Evolutionary conservation across 2,113 vertebrate genomes (phyloP).

Genomic region (Xiphophorus maculatus): DNA sequence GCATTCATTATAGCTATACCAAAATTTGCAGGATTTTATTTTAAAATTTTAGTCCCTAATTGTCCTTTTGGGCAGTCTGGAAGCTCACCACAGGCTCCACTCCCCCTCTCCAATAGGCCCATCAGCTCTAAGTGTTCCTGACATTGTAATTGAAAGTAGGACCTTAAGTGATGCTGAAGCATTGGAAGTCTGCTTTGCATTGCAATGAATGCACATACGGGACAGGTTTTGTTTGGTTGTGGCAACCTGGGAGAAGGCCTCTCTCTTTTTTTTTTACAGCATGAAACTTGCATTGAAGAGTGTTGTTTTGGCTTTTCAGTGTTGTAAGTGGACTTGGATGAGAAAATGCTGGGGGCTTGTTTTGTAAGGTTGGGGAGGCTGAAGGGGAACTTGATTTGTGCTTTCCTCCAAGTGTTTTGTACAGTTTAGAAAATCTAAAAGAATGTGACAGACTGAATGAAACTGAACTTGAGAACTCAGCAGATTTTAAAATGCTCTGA

Average conservation of each 20-base stretch:
- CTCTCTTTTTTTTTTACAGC: slow-evolving; percentile 42
- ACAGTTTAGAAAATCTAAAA: slow-evolving; percentile 25
- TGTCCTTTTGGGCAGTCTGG: slow-evolving; percentile 53
- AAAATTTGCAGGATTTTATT: slow-evolving; percentile 31
- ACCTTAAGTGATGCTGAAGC: slow-evolving; percentile 70
- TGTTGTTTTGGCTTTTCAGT: slow-evolving; percentile 56
- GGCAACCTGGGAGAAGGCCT: slow-evolving; percentile 61
- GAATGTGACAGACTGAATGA: slow-evolving; percentile 34
- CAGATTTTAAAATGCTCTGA: neutral
- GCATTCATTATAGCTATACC: slow-evolving; percentile 26
- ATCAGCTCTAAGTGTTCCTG: slow-evolving; percentile 67
- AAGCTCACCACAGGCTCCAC: slow-evolving; percentile 66
- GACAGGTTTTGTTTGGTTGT: slow-evolving; percentile 72
- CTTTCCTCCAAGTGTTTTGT: slow-evolving; percentile 27
- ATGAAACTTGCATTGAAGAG: slow-evolving; percentile 62
- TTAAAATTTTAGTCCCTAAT: slow-evolving; percentile 58
- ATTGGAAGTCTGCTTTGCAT: slow-evolving; percentile 74
- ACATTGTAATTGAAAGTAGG: slow-evolving; percentile 80
- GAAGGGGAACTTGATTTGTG: slow-evolving; percentile 8
- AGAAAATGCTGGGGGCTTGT: slow-evolving; percentile 24
- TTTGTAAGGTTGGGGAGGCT: slow-evolving; percentile 6
- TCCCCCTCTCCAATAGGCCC: slow-evolving; percentile 52
- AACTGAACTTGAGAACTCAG: slow-evolving; percentile 21
- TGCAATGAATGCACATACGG: slow-evolving; percentile 69
- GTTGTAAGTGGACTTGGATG: slow-evolving; percentile 19